These are phyloP conservation scores for Pogonophryne albipinna DNA, from an alignment of 2,797 vertebrate genomes.

Conservation along the genomic window DNA sequence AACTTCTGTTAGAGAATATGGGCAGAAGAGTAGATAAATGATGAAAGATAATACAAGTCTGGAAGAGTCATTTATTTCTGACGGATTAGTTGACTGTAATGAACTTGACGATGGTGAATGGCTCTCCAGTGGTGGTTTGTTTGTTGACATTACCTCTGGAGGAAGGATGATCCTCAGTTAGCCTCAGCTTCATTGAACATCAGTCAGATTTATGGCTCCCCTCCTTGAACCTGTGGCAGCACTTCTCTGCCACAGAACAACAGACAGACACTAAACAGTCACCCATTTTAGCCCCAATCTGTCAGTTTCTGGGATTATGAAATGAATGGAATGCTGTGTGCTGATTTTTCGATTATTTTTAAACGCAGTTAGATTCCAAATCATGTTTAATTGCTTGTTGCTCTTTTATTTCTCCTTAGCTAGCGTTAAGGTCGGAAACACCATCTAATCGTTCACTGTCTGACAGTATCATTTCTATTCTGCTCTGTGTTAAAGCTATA, in stretches of 20 bases:
- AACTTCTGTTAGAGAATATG: slow-evolving; percentile 10
- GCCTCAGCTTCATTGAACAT: slow-evolving; percentile 56
- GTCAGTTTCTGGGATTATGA: slow-evolving; percentile 4
- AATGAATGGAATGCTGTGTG: background rate
- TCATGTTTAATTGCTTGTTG: background rate
- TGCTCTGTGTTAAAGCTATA: slow-evolving; percentile 22
- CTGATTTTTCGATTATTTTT: background rate
- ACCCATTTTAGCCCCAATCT: slow-evolving; percentile 27
- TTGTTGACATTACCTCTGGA: slow-evolving; percentile 65
- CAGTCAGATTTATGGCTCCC: slow-evolving; percentile 61
- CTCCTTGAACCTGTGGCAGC: slow-evolving; percentile 58
- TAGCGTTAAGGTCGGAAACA: slow-evolving; percentile 2
- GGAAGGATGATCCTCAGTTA: slow-evolving; percentile 60
- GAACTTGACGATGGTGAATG: slow-evolving; percentile 47
- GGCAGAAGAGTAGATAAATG: slow-evolving; percentile 37
- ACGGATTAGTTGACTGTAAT: slow-evolving; percentile 52
- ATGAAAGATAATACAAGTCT: slow-evolving; percentile 21
- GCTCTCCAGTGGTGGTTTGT: slow-evolving; percentile 54
- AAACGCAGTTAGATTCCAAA: background rate
- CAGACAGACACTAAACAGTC: slow-evolving; percentile 48
- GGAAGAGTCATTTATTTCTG: slow-evolving; percentile 44
- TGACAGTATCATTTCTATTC: background rate
- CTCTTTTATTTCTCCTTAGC: background rate
- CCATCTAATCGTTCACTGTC: background rate
- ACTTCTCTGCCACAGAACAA: slow-evolving; percentile 50